These are phyloP conservation scores for Folsomia manolachei DNA, from an alignment of 2,888 invertebrate species.

Conservation along the genomic window DNA sequence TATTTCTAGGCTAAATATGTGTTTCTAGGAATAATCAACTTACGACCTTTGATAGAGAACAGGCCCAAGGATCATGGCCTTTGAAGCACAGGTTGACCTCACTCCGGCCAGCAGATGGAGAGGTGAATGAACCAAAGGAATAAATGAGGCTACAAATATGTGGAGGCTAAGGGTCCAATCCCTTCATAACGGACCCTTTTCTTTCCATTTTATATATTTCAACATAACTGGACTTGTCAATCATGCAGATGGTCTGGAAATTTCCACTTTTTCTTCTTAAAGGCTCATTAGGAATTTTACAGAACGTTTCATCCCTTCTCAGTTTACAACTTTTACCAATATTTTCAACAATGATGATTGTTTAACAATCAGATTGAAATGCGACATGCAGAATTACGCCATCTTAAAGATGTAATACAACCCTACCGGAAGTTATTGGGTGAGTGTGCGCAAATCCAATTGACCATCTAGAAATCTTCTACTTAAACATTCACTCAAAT, in stretches of 20 bases:
- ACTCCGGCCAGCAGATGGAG: background rate
- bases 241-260: background rate
- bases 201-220: background rate
- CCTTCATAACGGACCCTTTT: too few relatives aligned
- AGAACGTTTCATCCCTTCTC: background rate
- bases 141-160: background rate
- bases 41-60: background rate
- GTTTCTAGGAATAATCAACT: background rate
- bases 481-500: background rate
- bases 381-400: too few relatives aligned
- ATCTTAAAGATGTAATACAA: too few relatives aligned
- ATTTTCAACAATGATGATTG: too few relatives aligned
- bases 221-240: background rate
- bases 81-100: background rate
- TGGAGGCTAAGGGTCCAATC: too few relatives aligned
- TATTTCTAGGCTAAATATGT: background rate
- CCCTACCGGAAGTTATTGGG: constrained; percentile 1
- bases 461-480: constrained; percentile 2
- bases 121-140: background rate
- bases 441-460: background rate
- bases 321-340: too few relatives aligned
- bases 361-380: too few relatives aligned
- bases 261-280: too few relatives aligned
- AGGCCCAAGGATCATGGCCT: background rate
- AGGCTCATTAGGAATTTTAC: too few relatives aligned